Evolutionary conservation across 2,888 invertebrate genomes (phyloP).

Genomic region (Hermaeophaga mercurialis): DNA sequence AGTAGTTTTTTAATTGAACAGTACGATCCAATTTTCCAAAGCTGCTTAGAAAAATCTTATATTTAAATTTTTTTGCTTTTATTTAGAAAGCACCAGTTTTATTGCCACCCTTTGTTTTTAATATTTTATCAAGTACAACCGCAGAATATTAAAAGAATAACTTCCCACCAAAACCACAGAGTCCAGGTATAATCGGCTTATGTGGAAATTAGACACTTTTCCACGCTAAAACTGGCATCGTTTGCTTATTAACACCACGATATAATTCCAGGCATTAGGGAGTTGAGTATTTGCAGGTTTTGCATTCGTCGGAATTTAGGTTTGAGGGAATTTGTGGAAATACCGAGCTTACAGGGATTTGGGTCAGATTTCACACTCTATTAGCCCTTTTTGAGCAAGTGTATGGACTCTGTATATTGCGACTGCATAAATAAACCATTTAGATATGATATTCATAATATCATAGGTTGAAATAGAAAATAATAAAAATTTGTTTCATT

Average conservation of each 20-base stretch:
- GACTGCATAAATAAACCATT: neutral
- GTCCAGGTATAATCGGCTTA: slow-evolving; percentile 23
- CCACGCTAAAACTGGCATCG: slow-evolving; percentile 12
- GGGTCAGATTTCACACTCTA: slow-evolving; percentile 27
- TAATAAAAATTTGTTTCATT: too few relatives aligned
- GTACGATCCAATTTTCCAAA: too few relatives aligned
- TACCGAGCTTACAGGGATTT: slow-evolving; percentile 25
- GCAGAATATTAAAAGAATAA: slow-evolving; percentile 2
- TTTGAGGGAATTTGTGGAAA: slow-evolving; percentile 24
- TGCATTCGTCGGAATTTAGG: slow-evolving; percentile 22
- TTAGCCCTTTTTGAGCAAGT: slow-evolving; percentile 21
- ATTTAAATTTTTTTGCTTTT: too few relatives aligned
- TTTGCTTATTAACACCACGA: slow-evolving; percentile 21
- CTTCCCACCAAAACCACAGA: neutral
- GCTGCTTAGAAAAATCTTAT: too few relatives aligned
- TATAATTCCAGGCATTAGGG: slow-evolving; percentile 20
- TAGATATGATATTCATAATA: neutral
- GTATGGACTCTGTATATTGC: neutral
- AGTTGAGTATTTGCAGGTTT: slow-evolving; percentile 15
- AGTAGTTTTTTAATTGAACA: too few relatives aligned
- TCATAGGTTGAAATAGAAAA: too few relatives aligned
- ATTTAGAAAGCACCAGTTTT: too few relatives aligned
- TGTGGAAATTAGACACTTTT: slow-evolving; percentile 23
- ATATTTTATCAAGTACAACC: too few relatives aligned
- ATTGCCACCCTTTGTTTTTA: too few relatives aligned